Evolutionary conservation across 2,888 invertebrate genomes (phyloP), one percentile per base, ranked within the genome.

Genomic region (Baronia brevicornis): DNA sequence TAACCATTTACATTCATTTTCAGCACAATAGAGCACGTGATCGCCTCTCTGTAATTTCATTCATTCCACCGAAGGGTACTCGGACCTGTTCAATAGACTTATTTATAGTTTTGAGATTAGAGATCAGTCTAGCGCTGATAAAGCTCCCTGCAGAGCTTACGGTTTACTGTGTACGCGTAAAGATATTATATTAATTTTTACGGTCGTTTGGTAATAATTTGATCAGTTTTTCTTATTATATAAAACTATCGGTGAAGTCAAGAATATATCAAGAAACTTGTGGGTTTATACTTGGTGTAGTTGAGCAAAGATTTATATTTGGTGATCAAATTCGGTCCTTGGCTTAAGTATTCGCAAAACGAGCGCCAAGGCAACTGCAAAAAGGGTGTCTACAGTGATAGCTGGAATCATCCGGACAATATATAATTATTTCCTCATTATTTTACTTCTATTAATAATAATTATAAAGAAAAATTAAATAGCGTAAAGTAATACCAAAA

Each of bases 1-100:
- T 74, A 72, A 67, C 65, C 59, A 72, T 75, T 71, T 70, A 58
- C 51, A 53, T 61, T 66, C 60, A 64, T 66, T 71, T 64, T 62
- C 54, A 63, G 62, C 64, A 74, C 71, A 73, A 74, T 74, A 71
- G 71, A 58, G 61, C 74, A 69, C 78, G 77, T 75, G 71, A 68
- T 63, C 54, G 60, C 41, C 39, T 44, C 46, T 42, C 49, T 49
- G 60, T 65, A 60, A 62, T 66, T 66, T 66, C 70, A 77, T 80
- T 78, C 70, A 73, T 67, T 54, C 55, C 35, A 51, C 41, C 43
- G 42, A 58, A 63, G 65, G 66, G 64, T 54, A 51, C 51, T 48
- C 36, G 43, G 51, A 60, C 57, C 52, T 55, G 58, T 51, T 51
- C 41, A 33, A 41, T 44, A 11, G 43, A 39, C 36, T 46, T 44